These are phyloP conservation scores for Anolis carolinensis DNA, from an alignment of 2,113 vertebrate species.

Conservation along the genomic window DNA sequence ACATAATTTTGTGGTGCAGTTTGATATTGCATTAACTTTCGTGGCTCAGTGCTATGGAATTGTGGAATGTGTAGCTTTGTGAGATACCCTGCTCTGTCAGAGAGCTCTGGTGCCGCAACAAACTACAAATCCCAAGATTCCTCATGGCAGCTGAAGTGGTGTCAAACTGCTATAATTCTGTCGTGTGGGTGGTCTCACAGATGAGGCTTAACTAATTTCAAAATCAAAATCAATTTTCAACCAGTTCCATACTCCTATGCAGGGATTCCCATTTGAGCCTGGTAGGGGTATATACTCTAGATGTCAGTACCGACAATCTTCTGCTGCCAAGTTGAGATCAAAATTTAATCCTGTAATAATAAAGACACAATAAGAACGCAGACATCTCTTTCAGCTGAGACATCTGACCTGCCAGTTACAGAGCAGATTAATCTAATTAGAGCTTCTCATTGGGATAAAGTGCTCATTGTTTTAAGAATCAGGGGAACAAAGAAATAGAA, in stretches of 20 bases:
- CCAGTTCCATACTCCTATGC: background rate
- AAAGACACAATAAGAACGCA: slow-evolving; percentile 61
- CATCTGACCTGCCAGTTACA: slow-evolving; percentile 55
- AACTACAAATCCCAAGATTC: too few relatives aligned
- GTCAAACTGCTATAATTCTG: too few relatives aligned
- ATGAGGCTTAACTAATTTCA: background rate
- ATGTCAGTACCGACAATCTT: slow-evolving; percentile 48
- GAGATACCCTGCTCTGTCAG: too few relatives aligned
- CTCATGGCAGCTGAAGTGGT: too few relatives aligned
- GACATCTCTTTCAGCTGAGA: slow-evolving; percentile 63
- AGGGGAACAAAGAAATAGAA: slow-evolving; percentile 26
- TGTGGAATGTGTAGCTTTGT: too few relatives aligned
- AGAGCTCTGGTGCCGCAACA: too few relatives aligned
- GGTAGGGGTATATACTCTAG: background rate
- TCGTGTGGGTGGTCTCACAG: too few relatives aligned
- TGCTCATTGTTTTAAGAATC: slow-evolving; percentile 37
- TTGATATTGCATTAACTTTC: too few relatives aligned
- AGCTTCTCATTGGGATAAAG: slow-evolving; percentile 43
- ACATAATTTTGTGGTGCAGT: too few relatives aligned
- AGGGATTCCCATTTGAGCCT: background rate
- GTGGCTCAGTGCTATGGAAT: too few relatives aligned
- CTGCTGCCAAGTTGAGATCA: slow-evolving; percentile 36
- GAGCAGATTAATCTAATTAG: slow-evolving; percentile 57
- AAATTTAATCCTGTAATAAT: slow-evolving; percentile 58
- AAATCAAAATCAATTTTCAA: background rate